Conservation (phyloP, 1,140 invertebrate species). For the Drosophila rhopaloa region DNA sequence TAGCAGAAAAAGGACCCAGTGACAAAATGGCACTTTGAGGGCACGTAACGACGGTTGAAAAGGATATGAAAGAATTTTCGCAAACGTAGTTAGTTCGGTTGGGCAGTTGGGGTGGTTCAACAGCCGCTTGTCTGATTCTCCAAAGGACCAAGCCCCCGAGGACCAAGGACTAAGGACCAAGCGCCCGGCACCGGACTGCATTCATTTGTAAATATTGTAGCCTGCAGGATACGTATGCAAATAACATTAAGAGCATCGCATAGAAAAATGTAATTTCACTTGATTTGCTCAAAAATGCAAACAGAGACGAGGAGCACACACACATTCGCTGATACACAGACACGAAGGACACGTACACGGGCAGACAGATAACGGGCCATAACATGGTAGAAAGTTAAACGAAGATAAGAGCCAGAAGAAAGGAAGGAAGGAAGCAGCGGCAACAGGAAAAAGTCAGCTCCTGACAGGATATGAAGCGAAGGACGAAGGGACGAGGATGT, state of each 20-base stretch:
- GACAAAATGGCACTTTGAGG: constrained; percentile 82
- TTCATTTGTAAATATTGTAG: constrained; percentile 81
- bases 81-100: constrained; percentile 72
- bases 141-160: constrained; percentile 25
- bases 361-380: constrained; percentile 61
- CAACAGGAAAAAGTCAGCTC: constrained; percentile 40
- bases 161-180: constrained; percentile 27
- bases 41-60: constrained; percentile 75
- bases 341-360: constrained; percentile 24
- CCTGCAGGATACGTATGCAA: constrained; percentile 81
- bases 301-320: constrained; percentile 41
- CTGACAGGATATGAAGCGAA: constrained; percentile 50
- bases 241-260: constrained; percentile 75
- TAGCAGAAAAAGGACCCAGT: constrained; percentile 47
- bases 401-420: constrained; percentile 58
- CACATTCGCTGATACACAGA: constrained; percentile 1
- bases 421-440: constrained; percentile 31
- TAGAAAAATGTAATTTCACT: constrained; percentile 83
- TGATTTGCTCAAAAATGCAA: constrained; percentile 82
- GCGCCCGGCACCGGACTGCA: constrained; percentile 31
- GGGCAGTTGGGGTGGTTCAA: constrained; percentile 9
- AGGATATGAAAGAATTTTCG: constrained; percentile 82
- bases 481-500: constrained; percentile 1
- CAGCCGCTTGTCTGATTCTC: constrained; percentile 42
- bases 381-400: constrained; percentile 72